These are phyloP conservation scores for Dicyrtomina minuta DNA, from an alignment of 2,888 invertebrate genomes.

Conservation along the genomic window DNA sequence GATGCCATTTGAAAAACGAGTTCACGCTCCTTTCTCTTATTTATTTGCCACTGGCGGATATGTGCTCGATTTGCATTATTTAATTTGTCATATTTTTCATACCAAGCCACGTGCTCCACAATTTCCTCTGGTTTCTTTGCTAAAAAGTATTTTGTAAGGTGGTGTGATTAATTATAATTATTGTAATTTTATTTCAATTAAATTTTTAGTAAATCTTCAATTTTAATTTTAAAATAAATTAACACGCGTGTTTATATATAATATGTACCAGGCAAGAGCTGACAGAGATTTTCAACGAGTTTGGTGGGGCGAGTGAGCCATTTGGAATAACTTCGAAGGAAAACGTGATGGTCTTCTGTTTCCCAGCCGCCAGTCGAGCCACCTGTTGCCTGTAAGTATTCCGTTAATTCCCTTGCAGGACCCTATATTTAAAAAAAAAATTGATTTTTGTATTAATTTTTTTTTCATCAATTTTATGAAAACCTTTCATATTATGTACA, in stretches of 20 bases:
- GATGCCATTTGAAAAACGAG: slow-evolving; percentile 40
- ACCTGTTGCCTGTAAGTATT: slow-evolving; percentile 43
- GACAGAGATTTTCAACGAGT: slow-evolving; percentile 11
- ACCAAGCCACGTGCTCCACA: slow-evolving; percentile 44
- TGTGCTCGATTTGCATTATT: slow-evolving; percentile 34
- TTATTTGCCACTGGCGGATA: slow-evolving; percentile 42
- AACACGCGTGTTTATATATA: not conserved
- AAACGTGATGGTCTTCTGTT: slow-evolving; percentile 36
- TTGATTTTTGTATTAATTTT: not conserved
- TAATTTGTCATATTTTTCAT: slow-evolving; percentile 40
- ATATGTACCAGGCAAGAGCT: slow-evolving; percentile 6
- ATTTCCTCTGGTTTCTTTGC: slow-evolving; percentile 40
- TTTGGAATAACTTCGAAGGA: slow-evolving; percentile 28
- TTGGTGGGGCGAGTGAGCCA: slow-evolving; percentile 25
- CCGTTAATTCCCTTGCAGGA: slow-evolving; percentile 32
- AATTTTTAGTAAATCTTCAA: not conserved
- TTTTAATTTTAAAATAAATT: no score
- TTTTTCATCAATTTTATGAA: slow-evolving; percentile 1
- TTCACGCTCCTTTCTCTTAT: slow-evolving; percentile 38
- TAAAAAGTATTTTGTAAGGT: not conserved
- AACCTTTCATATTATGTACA: not conserved
- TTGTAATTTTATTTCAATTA: no score
- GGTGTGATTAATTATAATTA: no score
- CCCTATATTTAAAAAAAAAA: slow-evolving; percentile 15
- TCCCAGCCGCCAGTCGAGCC: slow-evolving; percentile 45